Evolutionary conservation across 2,888 invertebrate species (phyloP).

Genomic region (Aphrophora alni): DNA sequence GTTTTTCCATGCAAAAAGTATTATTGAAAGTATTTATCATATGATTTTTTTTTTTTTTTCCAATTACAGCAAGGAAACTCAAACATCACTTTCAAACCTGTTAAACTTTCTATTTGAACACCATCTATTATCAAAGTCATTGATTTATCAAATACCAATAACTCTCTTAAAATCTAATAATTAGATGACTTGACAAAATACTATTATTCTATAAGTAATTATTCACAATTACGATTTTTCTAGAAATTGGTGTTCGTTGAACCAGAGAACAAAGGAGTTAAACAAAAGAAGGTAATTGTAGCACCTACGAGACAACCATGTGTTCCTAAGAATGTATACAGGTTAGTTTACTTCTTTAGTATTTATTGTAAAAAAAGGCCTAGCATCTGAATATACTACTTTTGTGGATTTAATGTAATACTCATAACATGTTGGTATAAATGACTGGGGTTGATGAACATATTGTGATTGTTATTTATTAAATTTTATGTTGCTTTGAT

Average conservation of each 20-base stretch:
- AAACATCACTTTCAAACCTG: too few species aligned
- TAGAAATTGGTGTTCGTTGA: slow-evolving; percentile 6
- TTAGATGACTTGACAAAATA: background rate
- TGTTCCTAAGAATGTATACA: slow-evolving; percentile 39
- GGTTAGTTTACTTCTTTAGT: slow-evolving; percentile 23
- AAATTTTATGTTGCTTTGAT: background rate
- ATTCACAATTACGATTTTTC: background rate
- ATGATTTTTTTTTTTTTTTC: too few species aligned
- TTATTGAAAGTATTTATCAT: too few species aligned
- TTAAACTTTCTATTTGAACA: too few species aligned
- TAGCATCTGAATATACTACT: background rate
- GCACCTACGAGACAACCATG: slow-evolving; percentile 41
- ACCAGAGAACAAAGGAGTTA: slow-evolving; percentile 37
- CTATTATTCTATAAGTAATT: background rate
- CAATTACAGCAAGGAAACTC: too few species aligned
- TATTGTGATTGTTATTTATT: background rate
- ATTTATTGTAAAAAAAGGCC: background rate
- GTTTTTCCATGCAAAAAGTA: too few species aligned
- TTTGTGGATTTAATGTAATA: background rate
- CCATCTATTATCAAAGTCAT: too few species aligned
- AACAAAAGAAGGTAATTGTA: slow-evolving; percentile 38
- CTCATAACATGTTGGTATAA: background rate
- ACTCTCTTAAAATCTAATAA: too few species aligned
- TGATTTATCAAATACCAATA: too few species aligned
- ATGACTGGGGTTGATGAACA: too few species aligned